Evolutionary conservation across 2,888 invertebrate species (phyloP).

Genomic region (Zaprionus lineosus): DNA sequence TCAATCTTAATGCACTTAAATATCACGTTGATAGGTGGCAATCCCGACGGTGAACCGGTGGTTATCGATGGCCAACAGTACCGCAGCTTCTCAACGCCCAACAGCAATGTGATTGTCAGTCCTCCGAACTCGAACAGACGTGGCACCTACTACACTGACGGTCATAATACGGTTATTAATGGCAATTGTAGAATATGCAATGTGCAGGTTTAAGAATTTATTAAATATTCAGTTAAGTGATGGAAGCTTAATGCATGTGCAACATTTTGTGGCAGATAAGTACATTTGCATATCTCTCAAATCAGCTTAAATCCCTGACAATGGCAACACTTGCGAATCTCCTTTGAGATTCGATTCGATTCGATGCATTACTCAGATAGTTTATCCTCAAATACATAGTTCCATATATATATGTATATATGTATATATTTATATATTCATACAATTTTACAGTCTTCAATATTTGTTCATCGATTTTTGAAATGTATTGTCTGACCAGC

Average conservation of each 20-base stretch:
- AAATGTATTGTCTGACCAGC: background rate
- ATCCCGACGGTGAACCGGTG: constrained; percentile 56
- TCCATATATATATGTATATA: too few species aligned
- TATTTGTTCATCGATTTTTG: background rate
- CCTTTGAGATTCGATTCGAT: too few species aligned
- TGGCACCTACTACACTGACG: constrained; percentile 28
- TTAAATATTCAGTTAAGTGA: background rate
- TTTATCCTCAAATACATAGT: too few species aligned
- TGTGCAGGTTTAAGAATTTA: constrained; percentile 41
- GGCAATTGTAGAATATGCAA: constrained; percentile 55
- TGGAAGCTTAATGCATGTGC: background rate
- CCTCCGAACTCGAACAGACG: too few species aligned
- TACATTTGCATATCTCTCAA: background rate
- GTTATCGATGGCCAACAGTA: constrained; percentile 57
- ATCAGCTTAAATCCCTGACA: background rate
- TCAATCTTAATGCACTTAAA: too few species aligned
- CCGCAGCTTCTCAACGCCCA: constrained; percentile 50
- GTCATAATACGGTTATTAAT: constrained; percentile 43
- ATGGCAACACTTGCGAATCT: background rate
- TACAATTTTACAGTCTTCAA: too few species aligned
- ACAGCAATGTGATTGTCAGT: constrained; percentile 41
- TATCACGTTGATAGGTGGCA: constrained; percentile 35
- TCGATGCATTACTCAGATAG: too few species aligned
- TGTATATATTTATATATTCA: too few species aligned
- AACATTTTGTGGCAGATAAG: background rate